These are phyloP conservation scores for Strongylocentrotus purpuratus DNA, from an alignment of 35 echinoderm and acorn worm species.

Conservation along the genomic window DNA sequence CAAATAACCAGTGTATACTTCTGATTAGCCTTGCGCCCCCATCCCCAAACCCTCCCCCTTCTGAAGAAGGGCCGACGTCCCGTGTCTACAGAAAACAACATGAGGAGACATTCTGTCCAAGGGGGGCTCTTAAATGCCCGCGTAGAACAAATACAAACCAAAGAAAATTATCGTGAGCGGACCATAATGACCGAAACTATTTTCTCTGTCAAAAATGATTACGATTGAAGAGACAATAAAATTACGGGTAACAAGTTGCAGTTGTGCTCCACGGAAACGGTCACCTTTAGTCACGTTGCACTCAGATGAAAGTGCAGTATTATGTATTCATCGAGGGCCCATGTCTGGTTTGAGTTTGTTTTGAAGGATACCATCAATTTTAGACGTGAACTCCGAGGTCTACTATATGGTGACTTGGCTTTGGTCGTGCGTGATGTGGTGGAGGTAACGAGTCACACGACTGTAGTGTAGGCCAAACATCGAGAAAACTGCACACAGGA, in stretches of 20 bases:
- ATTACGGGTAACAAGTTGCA: conserved; percentile 22
- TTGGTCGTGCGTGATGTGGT: background rate
- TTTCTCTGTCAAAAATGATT: conserved; percentile 1
- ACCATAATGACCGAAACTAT: background rate
- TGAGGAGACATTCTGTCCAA: background rate
- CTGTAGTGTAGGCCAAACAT: background rate
- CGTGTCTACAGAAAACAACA: background rate
- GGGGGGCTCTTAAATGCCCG: background rate
- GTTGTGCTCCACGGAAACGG: conserved; percentile 19
- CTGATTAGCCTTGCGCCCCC: background rate
- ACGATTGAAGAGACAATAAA: background rate
- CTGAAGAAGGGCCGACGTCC: background rate
- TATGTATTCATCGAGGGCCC: background rate
- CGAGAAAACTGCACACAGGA: background rate
- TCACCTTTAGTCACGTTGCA: conserved; percentile 1
- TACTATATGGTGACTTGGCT: background rate
- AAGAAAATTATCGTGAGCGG: background rate
- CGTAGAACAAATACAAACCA: background rate
- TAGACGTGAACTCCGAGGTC: background rate
- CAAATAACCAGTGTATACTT: no score
- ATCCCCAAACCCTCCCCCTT: no score
- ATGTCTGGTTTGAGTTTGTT: conserved; percentile 2
- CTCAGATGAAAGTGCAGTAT: background rate
- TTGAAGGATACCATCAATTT: conserved; percentile 10
- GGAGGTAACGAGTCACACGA: background rate